These are phyloP conservation scores for Tetramorium simillimum DNA, from an alignment of 1,140 invertebrate species.

Conservation along the genomic window DNA sequence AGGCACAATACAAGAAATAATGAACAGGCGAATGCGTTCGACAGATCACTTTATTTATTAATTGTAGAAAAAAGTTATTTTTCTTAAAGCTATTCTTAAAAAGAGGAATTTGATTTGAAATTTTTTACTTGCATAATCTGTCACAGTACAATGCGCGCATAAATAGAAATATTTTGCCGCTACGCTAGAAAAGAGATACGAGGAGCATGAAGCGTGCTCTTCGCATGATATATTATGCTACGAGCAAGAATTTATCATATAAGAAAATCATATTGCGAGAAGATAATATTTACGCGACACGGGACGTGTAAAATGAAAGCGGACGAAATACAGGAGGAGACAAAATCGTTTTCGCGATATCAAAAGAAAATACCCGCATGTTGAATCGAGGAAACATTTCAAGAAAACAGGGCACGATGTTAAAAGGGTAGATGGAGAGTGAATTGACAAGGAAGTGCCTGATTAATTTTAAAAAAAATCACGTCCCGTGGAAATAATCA, in stretches of 20 bases:
- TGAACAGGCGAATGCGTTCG: not conserved
- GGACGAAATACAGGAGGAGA: not conserved
- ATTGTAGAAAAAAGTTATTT: not conserved
- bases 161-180: slow-evolving; percentile 20
- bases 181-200: not conserved
- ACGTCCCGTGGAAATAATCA: not conserved
- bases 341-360: not conserved
- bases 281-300: not conserved
- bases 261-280: not conserved
- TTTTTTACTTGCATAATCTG: not conserved
- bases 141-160: not conserved
- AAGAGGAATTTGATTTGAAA: not conserved
- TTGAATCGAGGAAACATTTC: not conserved
- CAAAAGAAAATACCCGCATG: not conserved
- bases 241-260: not conserved
- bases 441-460: not conserved
- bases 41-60: not conserved
- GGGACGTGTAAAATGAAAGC: not conserved
- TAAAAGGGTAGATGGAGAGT: not conserved
- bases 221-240: not conserved
- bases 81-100: not conserved
- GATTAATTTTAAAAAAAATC: not conserved
- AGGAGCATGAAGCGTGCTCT: not conserved
- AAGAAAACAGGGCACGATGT: not conserved
- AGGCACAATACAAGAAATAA: not conserved